Evolutionary conservation across 2,797 vertebrate species (phyloP), one percentile per base, ranked within the genome.

Genomic region (Rhinella marina): DNA sequence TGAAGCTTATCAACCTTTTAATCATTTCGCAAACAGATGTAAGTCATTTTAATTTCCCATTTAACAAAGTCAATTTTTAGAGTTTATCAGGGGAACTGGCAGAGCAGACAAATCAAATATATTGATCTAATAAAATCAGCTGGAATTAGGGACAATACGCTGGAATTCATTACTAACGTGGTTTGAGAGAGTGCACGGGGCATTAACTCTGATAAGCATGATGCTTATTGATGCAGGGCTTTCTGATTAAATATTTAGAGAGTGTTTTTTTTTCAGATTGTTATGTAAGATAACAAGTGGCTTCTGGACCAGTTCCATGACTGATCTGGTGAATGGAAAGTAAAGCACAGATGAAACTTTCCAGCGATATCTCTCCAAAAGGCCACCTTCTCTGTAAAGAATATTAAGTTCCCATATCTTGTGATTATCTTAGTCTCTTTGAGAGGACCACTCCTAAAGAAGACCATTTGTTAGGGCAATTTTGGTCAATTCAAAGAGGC

Each of bases 21-120:
- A 89, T 89, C 88, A 87, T 89, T 89, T 86, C 62, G 85, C 88
- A 89, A 86, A 89, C 85, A 89, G 75, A 89, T 89, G 88, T 86
- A 89, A 87, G 85, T 86, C 85, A 84, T 89, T 89, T 89, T 87
- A 89, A 89, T 89, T 89, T 89, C 85, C 85, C 73, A 87, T 89
- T 89, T 89, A 86, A 82, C 85, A 87, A 87, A 89, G 81, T 89
- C 85, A 89, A 87, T 89, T 86, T 83, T 86, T 89, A 62, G 81
- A 73, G 85, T 80, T 41, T 89, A 89, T 89, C 88, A 87, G 68
- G 88, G 88, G 85, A 87, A 73, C 81, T 80, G 81, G 85, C 81
- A 80, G 54, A 84, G 81, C 73, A 62, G 81, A 87, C 88, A 87
- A 89, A 89, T 89, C 88, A 84, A 89, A 89, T 86, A 87, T 87